These are phyloP conservation scores for Melanchra persicariae DNA, from an alignment of 2,888 invertebrate species.

Conservation along the genomic window DNA sequence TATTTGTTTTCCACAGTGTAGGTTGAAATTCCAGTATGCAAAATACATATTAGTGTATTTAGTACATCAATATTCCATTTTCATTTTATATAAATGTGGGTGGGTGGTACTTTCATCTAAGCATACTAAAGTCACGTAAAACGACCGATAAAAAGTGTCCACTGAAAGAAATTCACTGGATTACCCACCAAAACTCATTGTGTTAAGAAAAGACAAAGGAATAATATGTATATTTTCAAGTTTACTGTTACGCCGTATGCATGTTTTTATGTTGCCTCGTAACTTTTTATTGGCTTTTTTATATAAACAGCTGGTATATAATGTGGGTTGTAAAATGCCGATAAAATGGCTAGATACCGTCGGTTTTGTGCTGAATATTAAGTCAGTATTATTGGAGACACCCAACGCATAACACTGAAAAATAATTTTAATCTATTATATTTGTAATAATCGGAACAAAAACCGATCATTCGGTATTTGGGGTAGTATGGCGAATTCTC, in stretches of 20 bases:
- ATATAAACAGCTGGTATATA: slow-evolving; percentile 65
- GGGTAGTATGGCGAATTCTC: background rate
- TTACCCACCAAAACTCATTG: slow-evolving; percentile 57
- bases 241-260: slow-evolving; percentile 66
- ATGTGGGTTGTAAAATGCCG: slow-evolving; percentile 41
- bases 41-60: background rate
- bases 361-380: slow-evolving; percentile 15
- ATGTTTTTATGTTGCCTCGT: slow-evolving; percentile 69
- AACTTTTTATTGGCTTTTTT: slow-evolving; percentile 71
- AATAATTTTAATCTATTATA: background rate
- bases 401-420: background rate
- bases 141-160: slow-evolving; percentile 54
- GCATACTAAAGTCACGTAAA: slow-evolving; percentile 19
- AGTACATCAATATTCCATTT: background rate
- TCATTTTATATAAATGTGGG: slow-evolving; percentile 5
- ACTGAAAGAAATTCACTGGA: slow-evolving; percentile 51
- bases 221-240: slow-evolving; percentile 60
- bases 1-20: background rate
- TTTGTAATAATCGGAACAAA: background rate
- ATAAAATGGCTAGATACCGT: slow-evolving; percentile 31
- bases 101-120: slow-evolving; percentile 1
- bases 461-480: background rate
- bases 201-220: slow-evolving; percentile 51
- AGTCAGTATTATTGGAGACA: slow-evolving; percentile 9
- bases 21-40: background rate